Base-by-base conservation (phyloP, 2,797 vertebrate genomes). In the Perdix hodgsoniae region DNA sequence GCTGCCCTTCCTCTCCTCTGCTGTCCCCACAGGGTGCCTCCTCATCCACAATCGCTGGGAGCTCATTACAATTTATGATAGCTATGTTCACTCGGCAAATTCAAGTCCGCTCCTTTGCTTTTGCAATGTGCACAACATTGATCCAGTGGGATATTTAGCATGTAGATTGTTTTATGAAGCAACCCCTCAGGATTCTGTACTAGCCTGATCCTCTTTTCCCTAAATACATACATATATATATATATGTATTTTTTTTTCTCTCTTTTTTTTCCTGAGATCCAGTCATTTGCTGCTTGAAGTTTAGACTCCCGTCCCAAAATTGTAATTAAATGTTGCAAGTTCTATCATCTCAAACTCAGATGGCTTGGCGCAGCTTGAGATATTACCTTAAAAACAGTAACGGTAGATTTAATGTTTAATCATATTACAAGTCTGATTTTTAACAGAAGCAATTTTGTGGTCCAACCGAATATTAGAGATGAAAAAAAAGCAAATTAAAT, bases 121-220 rank as follows among this genome's bases (percentile, higher is more conserved):
- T 80, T 35, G 42, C 33, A 40, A 5, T 26, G 33, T 1, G 1
- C 11, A 6, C 17, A 22, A 76, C 12, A 31, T 14, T 0, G 1
- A 24, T 23, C 26, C 31, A 42, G 23, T 39, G 64, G 57, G 74
- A 84, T 40, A 24, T 10, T 35, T 76, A 56, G 47, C 7, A 6
- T 39, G n/a, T 10, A 67, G 24, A 14, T 15, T 66, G 74, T 73
- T 57, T 60, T 82, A 60, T 60, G 52, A 71, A 71, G 37, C 10
- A 35, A 15, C 22, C 37, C 31, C 26, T 57, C 11, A 40, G 54
- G 60, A 17, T 29, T 44, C 7, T 23, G 14, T 22, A 33, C 11
- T 49, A 77, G 16, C 14, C 35, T 83, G 14, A 8, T 22, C 14
- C 27, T 63, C 86, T 72, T 33, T 8, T 45, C 17, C 17, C 10